Percentiles rank a stretch among this genome's conserved stretches.
Conservation (phyloP, 2,797 vertebrate species). For the Saxicola maurus region DNA sequence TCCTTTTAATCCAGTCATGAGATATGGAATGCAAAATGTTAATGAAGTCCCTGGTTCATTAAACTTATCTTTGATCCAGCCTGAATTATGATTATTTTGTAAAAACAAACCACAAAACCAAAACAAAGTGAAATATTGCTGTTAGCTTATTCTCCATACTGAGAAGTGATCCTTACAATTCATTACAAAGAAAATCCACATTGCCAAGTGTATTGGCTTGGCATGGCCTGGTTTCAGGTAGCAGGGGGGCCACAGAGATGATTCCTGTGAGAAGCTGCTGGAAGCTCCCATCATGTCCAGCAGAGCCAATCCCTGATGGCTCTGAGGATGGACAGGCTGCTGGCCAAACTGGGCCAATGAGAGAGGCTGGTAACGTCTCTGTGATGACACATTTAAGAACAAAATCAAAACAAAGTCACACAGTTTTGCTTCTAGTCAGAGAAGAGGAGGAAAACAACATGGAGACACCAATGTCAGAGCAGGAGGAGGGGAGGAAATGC, state of each 20-base stretch:
- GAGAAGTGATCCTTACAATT: neutral
- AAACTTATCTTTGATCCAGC: slow-evolving; percentile 19
- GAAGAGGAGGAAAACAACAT: neutral
- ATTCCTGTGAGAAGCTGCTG: neutral
- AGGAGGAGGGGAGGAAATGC: neutral
- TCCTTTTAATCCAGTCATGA: neutral
- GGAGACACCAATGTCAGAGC: too few species aligned
- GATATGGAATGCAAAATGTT: slow-evolving; percentile 10
- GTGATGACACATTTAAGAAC: neutral
- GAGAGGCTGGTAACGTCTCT: neutral
- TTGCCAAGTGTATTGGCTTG: neutral
- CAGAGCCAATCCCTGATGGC: neutral
- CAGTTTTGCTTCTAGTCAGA: neutral
- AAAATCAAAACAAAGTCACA: neutral
- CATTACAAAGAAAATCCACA: neutral
- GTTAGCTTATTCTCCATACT: neutral
- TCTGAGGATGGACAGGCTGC: neutral
- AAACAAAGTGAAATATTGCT: neutral
- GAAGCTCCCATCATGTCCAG: neutral
- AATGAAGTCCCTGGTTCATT: neutral
- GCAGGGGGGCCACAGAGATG: neutral
- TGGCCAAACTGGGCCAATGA: neutral
- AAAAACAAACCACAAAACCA: neutral
- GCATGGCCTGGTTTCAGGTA: rapidly evolving
- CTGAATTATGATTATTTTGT: neutral